A percentile compares a stretch with the other conserved stretches of the same genome.
phyloP scores from a whole-genome alignment of 2,888 invertebrate species.

The Drosophila cognata region DNA sequence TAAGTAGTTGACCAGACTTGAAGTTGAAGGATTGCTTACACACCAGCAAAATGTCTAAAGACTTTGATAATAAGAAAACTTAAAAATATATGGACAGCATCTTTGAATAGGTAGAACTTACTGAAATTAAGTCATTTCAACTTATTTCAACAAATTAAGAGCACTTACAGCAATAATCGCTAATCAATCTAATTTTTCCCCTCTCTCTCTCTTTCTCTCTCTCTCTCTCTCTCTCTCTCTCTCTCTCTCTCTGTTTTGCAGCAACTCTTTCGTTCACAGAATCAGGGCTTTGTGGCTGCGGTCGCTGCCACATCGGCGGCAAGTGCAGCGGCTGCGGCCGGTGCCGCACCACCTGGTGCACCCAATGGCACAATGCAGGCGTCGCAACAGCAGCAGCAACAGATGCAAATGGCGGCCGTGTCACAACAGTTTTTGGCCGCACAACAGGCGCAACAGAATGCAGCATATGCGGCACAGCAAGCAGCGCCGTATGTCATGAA shows the following conservation, averaged over 20 bases:
- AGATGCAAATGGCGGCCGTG: slow-evolving; percentile 88
- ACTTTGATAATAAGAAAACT: neutral
- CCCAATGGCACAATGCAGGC: slow-evolving; percentile 89
- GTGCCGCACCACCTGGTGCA: slow-evolving; percentile 86
- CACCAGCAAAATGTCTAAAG: neutral
- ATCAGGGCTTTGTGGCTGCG: slow-evolving; percentile 88
- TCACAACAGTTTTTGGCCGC: slow-evolving; percentile 91
- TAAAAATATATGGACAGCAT: neutral
- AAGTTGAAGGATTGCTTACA: neutral
- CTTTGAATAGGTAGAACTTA: neutral
- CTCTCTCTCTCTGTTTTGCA: slow-evolving; percentile 82
- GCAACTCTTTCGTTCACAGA: slow-evolving; percentile 96
- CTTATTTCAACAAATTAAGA: neutral
- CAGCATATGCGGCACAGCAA: slow-evolving; percentile 88
- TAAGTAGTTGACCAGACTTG: too few relatives aligned
- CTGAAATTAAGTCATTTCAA: neutral
- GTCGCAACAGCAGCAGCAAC: slow-evolving; percentile 86
- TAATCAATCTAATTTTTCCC: neutral
- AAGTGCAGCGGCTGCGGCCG: slow-evolving; percentile 83
- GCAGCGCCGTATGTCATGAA: slow-evolving; percentile 94
- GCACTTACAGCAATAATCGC: slow-evolving; percentile 21
- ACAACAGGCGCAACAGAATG: slow-evolving; percentile 91
- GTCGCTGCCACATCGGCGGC: slow-evolving; percentile 86
- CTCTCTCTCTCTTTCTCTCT: neutral
- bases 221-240: neutral